These are phyloP conservation scores for Urocyon cinereoargenteus DNA, from an alignment of 2,797 vertebrate genomes.

Conservation along the genomic window DNA sequence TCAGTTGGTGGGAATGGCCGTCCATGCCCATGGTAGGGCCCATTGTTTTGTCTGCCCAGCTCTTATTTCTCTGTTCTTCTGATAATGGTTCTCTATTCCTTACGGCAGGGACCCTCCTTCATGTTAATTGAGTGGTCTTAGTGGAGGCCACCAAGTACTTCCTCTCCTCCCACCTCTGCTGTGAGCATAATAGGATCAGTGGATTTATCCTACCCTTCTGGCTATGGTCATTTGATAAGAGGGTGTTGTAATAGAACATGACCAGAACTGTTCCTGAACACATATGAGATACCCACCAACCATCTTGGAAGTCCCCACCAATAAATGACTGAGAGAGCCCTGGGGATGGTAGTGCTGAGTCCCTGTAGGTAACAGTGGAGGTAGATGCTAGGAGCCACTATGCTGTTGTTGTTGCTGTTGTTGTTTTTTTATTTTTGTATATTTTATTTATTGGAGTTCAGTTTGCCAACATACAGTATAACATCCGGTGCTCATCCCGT, in stretches of 20 bases:
- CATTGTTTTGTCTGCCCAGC: neutral
- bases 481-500: no score
- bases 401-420: neutral
- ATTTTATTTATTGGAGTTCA: no score
- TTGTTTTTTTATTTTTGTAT: neutral
- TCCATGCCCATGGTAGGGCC: neutral
- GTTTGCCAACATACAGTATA: no score
- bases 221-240: neutral
- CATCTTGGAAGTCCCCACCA: neutral
- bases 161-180: neutral
- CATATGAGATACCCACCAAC: neutral
- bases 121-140: neutral
- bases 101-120: neutral
- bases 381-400: neutral
- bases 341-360: neutral
- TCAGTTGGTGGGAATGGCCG: neutral
- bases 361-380: neutral
- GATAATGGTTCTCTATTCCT: neutral
- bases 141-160: neutral
- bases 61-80: neutral
- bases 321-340: neutral
- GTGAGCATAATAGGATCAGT: neutral
- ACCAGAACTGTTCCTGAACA: neutral
- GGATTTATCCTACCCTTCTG: neutral
- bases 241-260: neutral